phyloP scores from a whole-genome alignment of 2,113 vertebrate species.

The Ceyx melanurus region DNA sequence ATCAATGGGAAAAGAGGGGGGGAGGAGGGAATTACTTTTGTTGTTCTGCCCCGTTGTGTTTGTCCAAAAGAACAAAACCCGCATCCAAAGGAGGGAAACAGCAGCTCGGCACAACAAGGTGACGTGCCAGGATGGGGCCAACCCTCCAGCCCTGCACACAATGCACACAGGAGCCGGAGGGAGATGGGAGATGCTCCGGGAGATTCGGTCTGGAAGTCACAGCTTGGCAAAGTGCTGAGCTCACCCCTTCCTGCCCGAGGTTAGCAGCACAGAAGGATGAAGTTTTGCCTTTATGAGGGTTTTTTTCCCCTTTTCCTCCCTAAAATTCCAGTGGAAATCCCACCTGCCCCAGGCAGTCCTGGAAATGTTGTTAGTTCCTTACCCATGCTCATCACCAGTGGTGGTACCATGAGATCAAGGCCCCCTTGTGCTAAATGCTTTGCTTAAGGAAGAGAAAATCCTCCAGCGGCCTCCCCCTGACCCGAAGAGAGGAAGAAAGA shows the following conservation, averaged over 20 bases:
- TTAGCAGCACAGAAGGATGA: not conserved
- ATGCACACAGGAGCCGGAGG: not conserved
- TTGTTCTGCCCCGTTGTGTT: not conserved
- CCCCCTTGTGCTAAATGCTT: not conserved
- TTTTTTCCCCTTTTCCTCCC: not conserved
- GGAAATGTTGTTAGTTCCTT: not conserved
- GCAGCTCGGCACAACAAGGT: not conserved
- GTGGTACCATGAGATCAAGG: not conserved
- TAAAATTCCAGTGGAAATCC: not conserved
- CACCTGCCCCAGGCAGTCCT: fast-evolving
- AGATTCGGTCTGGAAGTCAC: not conserved
- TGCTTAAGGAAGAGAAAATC: not conserved
- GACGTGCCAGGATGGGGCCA: not conserved
- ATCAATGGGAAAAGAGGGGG: not conserved
- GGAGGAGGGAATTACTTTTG: not conserved
- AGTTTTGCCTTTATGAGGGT: not conserved
- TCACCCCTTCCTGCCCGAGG: conserved; percentile 17
- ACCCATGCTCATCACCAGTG: not conserved
- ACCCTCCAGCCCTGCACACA: not conserved
- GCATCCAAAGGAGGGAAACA: not conserved
- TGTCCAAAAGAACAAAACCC: conserved; percentile 52
- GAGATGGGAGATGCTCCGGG: not conserved
- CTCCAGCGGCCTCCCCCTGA: not conserved
- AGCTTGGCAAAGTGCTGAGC: not conserved
- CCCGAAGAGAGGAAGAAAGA: not conserved